Evolutionary conservation across 2,888 invertebrate genomes (phyloP).

Genomic region (Tipula helvola): DNA sequence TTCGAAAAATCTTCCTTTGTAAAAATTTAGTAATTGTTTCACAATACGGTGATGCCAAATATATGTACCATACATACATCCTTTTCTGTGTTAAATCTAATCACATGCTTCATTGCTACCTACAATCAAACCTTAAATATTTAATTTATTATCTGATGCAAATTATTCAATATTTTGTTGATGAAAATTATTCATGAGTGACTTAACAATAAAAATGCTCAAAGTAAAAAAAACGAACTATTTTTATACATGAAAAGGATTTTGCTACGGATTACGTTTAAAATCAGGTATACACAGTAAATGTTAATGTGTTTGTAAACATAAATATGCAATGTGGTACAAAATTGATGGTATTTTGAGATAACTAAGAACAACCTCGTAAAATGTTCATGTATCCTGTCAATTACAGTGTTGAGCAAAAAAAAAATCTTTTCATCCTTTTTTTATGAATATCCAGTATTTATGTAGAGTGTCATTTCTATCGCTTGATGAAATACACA

Average conservation of each 20-base stretch:
- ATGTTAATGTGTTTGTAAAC: neutral
- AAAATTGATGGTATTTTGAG: neutral
- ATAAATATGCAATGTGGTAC: neutral
- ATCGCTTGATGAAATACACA: neutral
- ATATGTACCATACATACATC: neutral
- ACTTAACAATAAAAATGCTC: neutral
- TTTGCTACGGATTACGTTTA: neutral
- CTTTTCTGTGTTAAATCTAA: neutral
- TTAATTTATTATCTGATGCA: neutral
- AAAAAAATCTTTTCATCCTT: neutral
- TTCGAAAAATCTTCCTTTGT: too few relatives aligned
- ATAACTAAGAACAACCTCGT: neutral
- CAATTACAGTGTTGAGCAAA: neutral
- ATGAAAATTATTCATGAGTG: neutral
- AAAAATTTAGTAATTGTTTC: too few relatives aligned
- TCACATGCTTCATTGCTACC: neutral
- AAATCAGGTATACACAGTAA: neutral
- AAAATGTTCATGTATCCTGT: neutral
- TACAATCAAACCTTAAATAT: neutral
- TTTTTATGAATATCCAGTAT: neutral
- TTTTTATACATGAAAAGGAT: neutral
- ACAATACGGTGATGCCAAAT: too few relatives aligned
- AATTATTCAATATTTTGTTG: neutral
- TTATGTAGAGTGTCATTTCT: neutral
- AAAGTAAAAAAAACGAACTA: neutral